Evolutionary conservation across 1,140 invertebrate species (phyloP), one percentile per base, ranked within the genome.

Genomic region (Cydia strobilella): DNA sequence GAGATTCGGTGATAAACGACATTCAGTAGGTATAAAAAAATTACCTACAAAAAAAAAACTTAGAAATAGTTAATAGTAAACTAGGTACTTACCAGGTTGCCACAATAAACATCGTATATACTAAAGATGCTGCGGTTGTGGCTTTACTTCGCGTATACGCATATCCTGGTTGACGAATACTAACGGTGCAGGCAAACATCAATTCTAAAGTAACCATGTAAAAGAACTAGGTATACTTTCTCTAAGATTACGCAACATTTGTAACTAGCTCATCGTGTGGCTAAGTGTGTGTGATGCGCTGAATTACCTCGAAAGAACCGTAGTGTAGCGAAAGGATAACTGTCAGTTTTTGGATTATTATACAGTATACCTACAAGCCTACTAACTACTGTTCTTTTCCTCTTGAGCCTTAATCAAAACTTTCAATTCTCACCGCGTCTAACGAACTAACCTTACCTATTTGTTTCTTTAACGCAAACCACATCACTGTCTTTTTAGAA

Each of bases 401-500:
- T 45, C 42, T 45, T 45, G 42, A 45, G 7, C 42, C 42, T 45
- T 54, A 54, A 54, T 54, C 51, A 54, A 18, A 54, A 54, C 51
- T 59, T 59, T 59, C 3, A 51, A 51, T n/a, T n/a, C 48, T 13
- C 7, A 51, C 15, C 45, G 3, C 45, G 54, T 63, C 13, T 25
- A 15, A 66, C 35, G 4, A 39, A 69, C 65, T 69, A 69, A 69
- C 65, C 2, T 18, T 39, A 69, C 2, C 10, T 39, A 69, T 69
- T 69, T 69, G 65, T 39, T 69, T 69, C 31, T 31, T 69, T 35
- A 69, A 42, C 18, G 23, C 48, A 54, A 74, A 69, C 77, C 73
- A 77, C 74, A 76, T 39, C 65, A 63, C 72, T 23, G 75, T 73
- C 73, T 73, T 75, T 78, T 80, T 77, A 77, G 73, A 39, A 76